Conservation (phyloP, 2,888 invertebrate species). For the Pelosia muscerda region DNA sequence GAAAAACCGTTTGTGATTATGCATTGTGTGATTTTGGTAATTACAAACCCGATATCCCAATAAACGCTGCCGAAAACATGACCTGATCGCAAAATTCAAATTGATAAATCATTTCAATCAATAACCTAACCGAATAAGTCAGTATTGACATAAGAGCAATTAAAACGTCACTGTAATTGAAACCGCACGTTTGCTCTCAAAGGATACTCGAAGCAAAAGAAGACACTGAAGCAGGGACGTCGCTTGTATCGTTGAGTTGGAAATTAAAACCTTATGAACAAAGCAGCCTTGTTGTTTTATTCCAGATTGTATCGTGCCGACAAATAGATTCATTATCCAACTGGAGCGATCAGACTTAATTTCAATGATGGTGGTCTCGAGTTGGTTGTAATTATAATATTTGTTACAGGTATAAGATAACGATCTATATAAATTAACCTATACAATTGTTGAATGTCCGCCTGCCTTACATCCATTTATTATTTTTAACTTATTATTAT, state of each 20-base stretch:
- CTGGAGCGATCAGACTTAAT: neutral
- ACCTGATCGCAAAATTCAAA: neutral
- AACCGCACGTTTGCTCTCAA: conserved; percentile 17
- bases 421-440: neutral
- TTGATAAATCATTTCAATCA: neutral
- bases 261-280: conserved; percentile 11
- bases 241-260: conserved; percentile 4
- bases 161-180: conserved; percentile 20
- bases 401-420: no score
- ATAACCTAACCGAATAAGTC: neutral
- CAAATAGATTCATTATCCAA: neutral
- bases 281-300: neutral
- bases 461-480: no score
- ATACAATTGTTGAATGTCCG: no score
- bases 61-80: neutral
- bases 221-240: conserved; percentile 8
- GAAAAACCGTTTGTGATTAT: no score
- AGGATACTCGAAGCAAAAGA: conserved; percentile 9
- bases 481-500: no score
- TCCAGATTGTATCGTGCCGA: neutral
- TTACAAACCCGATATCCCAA: no score
- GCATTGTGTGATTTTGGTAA: no score
- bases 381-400: neutral
- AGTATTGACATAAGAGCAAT: conserved; percentile 10
- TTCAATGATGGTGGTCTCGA: neutral